Base-by-base conservation (phyloP, 2,797 vertebrate genomes). In the Lophotriccus pileatus region DNA sequence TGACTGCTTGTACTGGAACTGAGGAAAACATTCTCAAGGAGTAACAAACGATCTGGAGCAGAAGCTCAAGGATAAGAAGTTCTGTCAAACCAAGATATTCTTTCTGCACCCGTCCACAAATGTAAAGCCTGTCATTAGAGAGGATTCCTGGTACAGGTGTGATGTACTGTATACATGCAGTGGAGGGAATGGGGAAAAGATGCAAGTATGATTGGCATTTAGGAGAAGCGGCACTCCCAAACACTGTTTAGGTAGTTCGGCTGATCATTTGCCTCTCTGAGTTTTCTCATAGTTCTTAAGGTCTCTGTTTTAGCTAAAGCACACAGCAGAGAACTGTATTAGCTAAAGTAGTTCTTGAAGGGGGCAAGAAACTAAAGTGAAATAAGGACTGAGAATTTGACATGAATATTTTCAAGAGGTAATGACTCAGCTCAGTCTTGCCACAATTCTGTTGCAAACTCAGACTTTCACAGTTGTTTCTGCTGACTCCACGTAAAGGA, bases 351-450 rank as follows among this genome's bases (percentile, higher is more conserved):
- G 58, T 68, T 81, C 69, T 75, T 70, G 62, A 81, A 91, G 76
- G 43, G 90, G 62, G 72, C 14, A 53, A 89, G 52, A 93, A 90
- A 69, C 63, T 59, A 68, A 84, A 89, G 55, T 3, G 6, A 84
- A 68, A 37, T 72, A 50, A 89, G 77, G 37, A 58, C 43, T 19
- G 86, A 64, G 69, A 84, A n/a, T 60, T 77, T 5, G 2, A 63
- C 78, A 68, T 91, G 83, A 91, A 41, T 94, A 94, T 84, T 95
- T 94, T 91, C 53, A 64, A 91, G 67, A 75, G 30, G n/a, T 91
- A 91, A 88, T 34, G 21, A 78, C 77, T 88, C 89, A 88, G 60
- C 84, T 89, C 60, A 70, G 37, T 72, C 68, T 84, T 94, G 68
- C 43, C 66, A 79, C 70, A 89, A 43, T 90, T 89, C 60, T 67